Conservation (phyloP, 2,797 vertebrate species). For the Sorex maritimensis region DNA sequence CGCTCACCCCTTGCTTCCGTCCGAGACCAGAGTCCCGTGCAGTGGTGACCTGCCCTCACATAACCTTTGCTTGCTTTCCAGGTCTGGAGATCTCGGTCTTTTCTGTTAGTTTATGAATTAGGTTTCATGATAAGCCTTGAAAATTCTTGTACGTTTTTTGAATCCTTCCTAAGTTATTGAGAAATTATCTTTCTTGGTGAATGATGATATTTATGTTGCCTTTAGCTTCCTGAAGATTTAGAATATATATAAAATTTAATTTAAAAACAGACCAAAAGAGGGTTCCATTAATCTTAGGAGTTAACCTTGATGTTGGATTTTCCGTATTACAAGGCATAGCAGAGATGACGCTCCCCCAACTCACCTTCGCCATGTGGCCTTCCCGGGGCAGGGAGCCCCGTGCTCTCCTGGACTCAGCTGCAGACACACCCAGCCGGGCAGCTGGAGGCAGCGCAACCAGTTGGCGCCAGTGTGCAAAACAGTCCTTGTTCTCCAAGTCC, state of each 20-base stretch:
- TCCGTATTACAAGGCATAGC: too few species aligned
- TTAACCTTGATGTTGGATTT: conserved; percentile 61
- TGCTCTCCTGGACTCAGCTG: too few species aligned
- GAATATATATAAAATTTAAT: conserved; percentile 81
- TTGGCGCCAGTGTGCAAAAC: too few species aligned
- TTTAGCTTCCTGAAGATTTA: conserved; percentile 86
- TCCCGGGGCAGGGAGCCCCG: too few species aligned
- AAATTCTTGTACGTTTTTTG: conserved; percentile 83
- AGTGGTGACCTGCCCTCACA: conserved; percentile 64
- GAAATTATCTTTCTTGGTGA: conserved; percentile 83
- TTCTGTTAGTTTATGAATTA: conserved; percentile 85
- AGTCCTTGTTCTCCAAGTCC: too few species aligned
- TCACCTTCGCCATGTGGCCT: too few species aligned
- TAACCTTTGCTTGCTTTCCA: conserved; percentile 87
- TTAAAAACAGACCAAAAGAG: conserved; percentile 82
- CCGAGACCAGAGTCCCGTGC: too few species aligned
- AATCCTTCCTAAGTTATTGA: conserved; percentile 88
- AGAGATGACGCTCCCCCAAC: too few species aligned
- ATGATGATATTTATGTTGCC: conserved; percentile 88
- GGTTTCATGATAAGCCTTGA: conserved; percentile 86
- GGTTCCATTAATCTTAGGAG: conserved; percentile 75
- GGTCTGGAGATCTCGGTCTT: conserved; percentile 81
- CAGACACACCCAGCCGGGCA: too few species aligned
- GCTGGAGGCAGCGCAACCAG: too few species aligned
- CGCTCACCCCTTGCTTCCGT: too few species aligned